A percentile compares a stretch with the other conserved stretches of the same genome.
phyloP scores from a whole-genome alignment of 2,888 invertebrate species.

The Limenitis arthemis region DNA sequence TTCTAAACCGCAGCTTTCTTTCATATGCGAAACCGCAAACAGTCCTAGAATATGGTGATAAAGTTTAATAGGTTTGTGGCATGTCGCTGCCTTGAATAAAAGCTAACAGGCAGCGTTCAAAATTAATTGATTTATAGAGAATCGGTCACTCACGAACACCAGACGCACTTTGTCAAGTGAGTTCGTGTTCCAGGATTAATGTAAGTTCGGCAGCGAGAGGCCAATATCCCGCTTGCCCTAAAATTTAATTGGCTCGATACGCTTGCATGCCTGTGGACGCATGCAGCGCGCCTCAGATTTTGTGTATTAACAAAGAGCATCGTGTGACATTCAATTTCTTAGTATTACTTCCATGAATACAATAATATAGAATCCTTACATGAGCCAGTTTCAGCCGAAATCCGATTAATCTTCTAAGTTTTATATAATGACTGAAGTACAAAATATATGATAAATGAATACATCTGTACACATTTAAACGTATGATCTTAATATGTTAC shows the following conservation, averaged over 20 bases:
- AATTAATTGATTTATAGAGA: slow-evolving; percentile 30
- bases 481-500: too few species aligned
- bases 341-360: too few species aligned
- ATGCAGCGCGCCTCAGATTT: slow-evolving; percentile 11
- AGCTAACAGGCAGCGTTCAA: slow-evolving; percentile 25
- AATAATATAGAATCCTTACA: too few species aligned
- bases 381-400: too few species aligned
- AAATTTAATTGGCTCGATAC: slow-evolving; percentile 25
- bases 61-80: slow-evolving; percentile 38
- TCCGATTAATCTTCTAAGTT: too few species aligned
- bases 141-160: slow-evolving; percentile 23
- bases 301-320: slow-evolving; percentile 12
- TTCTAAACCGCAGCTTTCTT: slow-evolving; percentile 46
- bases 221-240: slow-evolving; percentile 18
- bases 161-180: slow-evolving; percentile 21
- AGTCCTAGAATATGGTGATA: slow-evolving; percentile 30
- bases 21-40: slow-evolving; percentile 47
- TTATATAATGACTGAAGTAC: too few species aligned
- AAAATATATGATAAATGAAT: too few species aligned
- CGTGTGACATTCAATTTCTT: slow-evolving; percentile 5
- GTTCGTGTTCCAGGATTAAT: slow-evolving; percentile 21
- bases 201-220: slow-evolving; percentile 10
- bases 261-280: slow-evolving; percentile 19
- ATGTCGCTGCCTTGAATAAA: slow-evolving; percentile 17
- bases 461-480: too few species aligned